Conservation (phyloP, 2,888 invertebrate species). For the Hyalella azteca region DNA sequence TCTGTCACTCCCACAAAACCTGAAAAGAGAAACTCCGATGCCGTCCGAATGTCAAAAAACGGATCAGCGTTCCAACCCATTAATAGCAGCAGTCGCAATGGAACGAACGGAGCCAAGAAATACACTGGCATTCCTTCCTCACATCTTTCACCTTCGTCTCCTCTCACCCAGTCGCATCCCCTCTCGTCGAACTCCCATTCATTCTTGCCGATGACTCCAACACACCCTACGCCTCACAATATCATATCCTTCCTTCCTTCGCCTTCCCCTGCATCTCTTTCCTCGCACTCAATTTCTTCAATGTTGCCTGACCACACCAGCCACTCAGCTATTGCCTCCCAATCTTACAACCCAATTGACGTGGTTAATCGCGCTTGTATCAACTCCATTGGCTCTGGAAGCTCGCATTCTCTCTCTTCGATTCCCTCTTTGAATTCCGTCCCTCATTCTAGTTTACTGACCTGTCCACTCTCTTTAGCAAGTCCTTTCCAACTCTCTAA, state of each 20-base stretch:
- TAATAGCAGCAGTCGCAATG: conserved; percentile 9
- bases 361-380: not conserved
- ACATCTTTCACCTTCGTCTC: conserved; percentile 30
- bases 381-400: not conserved
- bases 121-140: not conserved
- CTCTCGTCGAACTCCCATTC: conserved; percentile 15
- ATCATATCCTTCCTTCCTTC: conserved; percentile 8
- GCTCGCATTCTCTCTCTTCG: not conserved
- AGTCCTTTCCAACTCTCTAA: not conserved
- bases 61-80: conserved; percentile 28
- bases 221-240: conserved; percentile 18
- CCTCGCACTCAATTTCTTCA: conserved; percentile 11
- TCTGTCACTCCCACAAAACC: not conserved
- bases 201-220: conserved; percentile 8
- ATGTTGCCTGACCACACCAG: not conserved
- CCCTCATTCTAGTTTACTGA: not conserved
- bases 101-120: not conserved
- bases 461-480: not conserved
- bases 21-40: conserved; percentile 12
- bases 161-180: not conserved
- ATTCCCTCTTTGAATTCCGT: not conserved
- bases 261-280: conserved; percentile 2
- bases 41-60: not conserved
- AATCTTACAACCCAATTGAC: conserved; percentile 18
- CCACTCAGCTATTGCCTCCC: not conserved